A percentile compares a stretch with the other conserved stretches of the same genome.
These are phyloP conservation scores for Tretioscincus oriximinensis DNA, from an alignment of 2,113 vertebrate genomes.

Conservation along the genomic window DNA sequence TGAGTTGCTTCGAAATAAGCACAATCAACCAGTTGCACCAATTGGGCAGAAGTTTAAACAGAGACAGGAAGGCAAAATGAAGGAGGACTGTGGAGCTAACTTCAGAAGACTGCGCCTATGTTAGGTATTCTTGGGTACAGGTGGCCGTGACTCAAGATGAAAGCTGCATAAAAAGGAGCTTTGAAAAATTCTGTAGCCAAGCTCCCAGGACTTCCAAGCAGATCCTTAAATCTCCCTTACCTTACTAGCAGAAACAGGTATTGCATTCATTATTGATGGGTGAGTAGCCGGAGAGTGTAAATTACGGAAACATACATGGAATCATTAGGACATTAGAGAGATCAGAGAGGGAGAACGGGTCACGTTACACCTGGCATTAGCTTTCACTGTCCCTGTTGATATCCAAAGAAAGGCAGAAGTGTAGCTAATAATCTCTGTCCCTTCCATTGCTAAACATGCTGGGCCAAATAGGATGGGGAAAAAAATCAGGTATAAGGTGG, in stretches of 20 bases:
- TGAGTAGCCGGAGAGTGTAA: slow-evolving; percentile 63
- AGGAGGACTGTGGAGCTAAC: neutral
- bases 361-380: slow-evolving; percentile 64
- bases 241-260: slow-evolving; percentile 55
- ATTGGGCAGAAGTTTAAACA: slow-evolving; percentile 45
- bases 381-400: slow-evolving; percentile 79
- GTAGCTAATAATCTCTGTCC: slow-evolving; percentile 84
- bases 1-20: too few relatives aligned
- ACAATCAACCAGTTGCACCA: too few relatives aligned
- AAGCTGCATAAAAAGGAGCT: neutral
- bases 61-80: slow-evolving; percentile 55
- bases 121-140: slow-evolving; percentile 17
- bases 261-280: slow-evolving; percentile 62
- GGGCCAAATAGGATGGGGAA: slow-evolving; percentile 36
- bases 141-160: neutral
- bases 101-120: slow-evolving; percentile 14
- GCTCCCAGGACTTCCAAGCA: slow-evolving; percentile 4
- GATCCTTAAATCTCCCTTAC: slow-evolving; percentile 40
- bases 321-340: slow-evolving; percentile 62
- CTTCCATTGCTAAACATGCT: slow-evolving; percentile 74
- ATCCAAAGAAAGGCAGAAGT: slow-evolving; percentile 74
- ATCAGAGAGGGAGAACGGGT: slow-evolving; percentile 45
- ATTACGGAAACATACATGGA: slow-evolving; percentile 67
- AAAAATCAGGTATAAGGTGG: too few relatives aligned
- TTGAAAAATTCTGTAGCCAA: neutral